Conservation (phyloP, 2,113 vertebrate species). For the Rhinoderma darwinii region DNA sequence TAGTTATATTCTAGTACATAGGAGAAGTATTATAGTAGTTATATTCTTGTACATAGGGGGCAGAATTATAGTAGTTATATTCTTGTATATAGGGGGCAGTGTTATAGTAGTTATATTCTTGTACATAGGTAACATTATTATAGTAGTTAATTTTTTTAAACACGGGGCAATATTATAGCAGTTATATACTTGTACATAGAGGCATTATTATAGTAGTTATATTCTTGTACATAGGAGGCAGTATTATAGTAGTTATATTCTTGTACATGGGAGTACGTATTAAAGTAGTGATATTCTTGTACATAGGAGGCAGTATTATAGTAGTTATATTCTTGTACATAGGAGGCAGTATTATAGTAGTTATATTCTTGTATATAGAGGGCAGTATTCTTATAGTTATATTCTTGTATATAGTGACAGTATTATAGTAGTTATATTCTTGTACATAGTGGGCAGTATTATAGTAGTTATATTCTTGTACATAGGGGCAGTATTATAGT, state of each 20-base stretch:
- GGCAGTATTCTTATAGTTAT: neutral
- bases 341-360: neutral
- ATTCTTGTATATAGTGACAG: neutral
- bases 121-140: neutral
- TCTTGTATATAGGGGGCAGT: neutral
- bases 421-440: neutral
- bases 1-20: neutral
- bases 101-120: conserved; percentile 4
- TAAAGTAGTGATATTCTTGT: conserved; percentile 24
- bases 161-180: neutral
- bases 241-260: conserved; percentile 28
- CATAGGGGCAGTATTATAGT: neutral
- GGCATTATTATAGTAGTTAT: conserved; percentile 11
- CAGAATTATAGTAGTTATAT: conserved; percentile 8
- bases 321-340: neutral
- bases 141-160: neutral
- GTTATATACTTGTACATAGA: conserved; percentile 14
- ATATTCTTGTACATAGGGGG: conserved; percentile 9
- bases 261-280: conserved; percentile 1
- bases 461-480: neutral
- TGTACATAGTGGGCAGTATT: neutral
- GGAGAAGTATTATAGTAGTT: neutral
- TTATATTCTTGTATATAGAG: too few species aligned
- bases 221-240: neutral
- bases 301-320: conserved; percentile 12